Evolutionary conservation across 1,140 invertebrate species (phyloP), one percentile per base, ranked within the genome.

Genomic region (Akabosia matsudoensis): DNA sequence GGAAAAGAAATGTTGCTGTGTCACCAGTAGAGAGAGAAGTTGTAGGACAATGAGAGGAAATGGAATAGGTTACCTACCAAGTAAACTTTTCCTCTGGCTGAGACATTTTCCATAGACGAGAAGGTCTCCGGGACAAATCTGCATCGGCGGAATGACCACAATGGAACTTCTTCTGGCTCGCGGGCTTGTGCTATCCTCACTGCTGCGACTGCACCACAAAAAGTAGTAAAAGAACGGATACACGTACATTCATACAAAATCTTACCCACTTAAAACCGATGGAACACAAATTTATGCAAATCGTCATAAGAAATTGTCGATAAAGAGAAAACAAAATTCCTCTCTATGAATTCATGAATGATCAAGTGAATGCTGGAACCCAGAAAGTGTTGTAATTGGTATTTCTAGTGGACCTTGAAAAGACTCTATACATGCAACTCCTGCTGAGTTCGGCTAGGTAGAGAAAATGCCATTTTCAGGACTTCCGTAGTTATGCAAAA

Each of bases 111-210:
- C 86, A 80, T 88, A 88, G 37, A 88, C 87, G 52, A 88, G 82
- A 4, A 88, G 82, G 82, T 88, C 87, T 22, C 87, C 87, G 16
- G 87, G 87, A 79, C 87, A 88, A 70, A 88, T 87, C 79, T 88
- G 87, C 87, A 88, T 88, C 0, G 86, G 86, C 28, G 87, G 87
- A 77, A 88, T 88, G 56, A 88, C 87, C 7, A 87, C 87, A 33
- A 88, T 86, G 64, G 86, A 87, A 78, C 86, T 87, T 33, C 87
- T 80, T n/a, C 86, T 78, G 16, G 83, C 78, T 75, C 81, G 73
- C 37, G 82, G 80, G 45, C 80, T 79, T n/a, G 76, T 82, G 45
- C 71, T 76, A 45, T 83, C 82, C 30, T 80, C 79, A 33, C 79
- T 78, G 73, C 37, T 80, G 37, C 74, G 61, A 72, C 77, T 61